These are phyloP conservation scores for Tiliacea aurago DNA, from an alignment of 2,888 invertebrate species.

Conservation along the genomic window DNA sequence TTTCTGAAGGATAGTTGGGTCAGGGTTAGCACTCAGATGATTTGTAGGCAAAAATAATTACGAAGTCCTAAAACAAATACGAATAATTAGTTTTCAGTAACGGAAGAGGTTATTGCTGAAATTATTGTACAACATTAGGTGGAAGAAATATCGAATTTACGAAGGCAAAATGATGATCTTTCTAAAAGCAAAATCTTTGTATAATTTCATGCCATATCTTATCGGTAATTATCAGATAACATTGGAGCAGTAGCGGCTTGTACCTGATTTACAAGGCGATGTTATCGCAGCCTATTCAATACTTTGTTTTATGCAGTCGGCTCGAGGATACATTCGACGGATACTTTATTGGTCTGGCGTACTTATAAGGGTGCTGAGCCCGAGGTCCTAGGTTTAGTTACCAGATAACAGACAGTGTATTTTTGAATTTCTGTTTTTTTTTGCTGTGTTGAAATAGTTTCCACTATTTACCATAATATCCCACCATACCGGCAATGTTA, in stretches of 20 bases:
- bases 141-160: constrained; percentile 21
- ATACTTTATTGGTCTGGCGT: constrained; percentile 48
- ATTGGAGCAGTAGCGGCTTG: constrained; percentile 43
- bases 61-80: constrained; percentile 45
- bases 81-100: constrained; percentile 40
- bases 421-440: not conserved
- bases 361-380: constrained; percentile 5
- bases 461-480: not conserved
- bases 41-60: constrained; percentile 57
- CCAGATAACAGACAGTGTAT: not conserved
- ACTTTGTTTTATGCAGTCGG: constrained; percentile 45
- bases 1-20: constrained; percentile 44
- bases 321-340: constrained; percentile 28
- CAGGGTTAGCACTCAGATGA: constrained; percentile 49
- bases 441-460: not conserved
- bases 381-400: constrained; percentile 23
- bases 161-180: constrained; percentile 37
- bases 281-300: constrained; percentile 53
- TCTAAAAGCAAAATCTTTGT: constrained; percentile 20
- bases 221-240: constrained; percentile 62
- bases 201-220: constrained; percentile 54
- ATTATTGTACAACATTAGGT: constrained; percentile 23
- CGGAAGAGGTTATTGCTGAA: constrained; percentile 22
- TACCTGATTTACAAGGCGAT: constrained; percentile 50
- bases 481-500: not conserved